phyloP scores from a whole-genome alignment of 2,113 vertebrate species.

The Psephotus haematonotus region DNA sequence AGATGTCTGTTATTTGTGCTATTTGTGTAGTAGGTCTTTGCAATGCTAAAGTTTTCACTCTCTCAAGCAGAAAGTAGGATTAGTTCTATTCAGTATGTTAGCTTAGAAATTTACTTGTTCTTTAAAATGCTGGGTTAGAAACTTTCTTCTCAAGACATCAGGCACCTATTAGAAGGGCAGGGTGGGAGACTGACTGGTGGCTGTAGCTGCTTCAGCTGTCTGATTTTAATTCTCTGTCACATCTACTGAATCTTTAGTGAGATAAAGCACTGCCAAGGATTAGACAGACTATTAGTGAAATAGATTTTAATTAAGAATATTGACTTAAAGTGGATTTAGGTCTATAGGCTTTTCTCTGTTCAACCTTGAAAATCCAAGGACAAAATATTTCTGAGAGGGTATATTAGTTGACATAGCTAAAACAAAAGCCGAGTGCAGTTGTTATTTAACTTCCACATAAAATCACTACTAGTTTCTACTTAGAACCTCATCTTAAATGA shows the following conservation, averaged over 20 bases:
- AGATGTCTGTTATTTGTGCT: background rate
- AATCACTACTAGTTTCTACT: background rate
- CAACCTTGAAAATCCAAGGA: background rate
- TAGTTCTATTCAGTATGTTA: background rate
- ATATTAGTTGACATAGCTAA: background rate
- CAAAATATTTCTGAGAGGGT: background rate
- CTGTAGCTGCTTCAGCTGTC: background rate
- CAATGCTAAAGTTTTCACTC: background rate
- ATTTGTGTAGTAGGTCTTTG: background rate
- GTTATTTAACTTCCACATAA: background rate
- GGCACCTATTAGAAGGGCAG: background rate
- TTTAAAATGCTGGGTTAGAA: background rate
- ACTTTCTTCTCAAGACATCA: background rate
- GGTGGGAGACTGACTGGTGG: background rate
- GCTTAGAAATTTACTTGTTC: background rate
- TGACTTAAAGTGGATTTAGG: background rate
- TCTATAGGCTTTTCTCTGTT: background rate
- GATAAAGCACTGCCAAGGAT: constrained; percentile 19
- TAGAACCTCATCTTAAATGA: background rate
- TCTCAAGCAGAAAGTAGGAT: background rate
- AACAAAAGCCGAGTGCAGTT: background rate
- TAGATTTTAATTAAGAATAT: constrained; percentile 49
- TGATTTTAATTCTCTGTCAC: background rate
- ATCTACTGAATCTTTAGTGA: background rate
- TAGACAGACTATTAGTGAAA: background rate